Evolutionary conservation across 2,797 vertebrate species (phyloP), one percentile per base, ranked within the genome.

Genomic region (Coreius guichenoti): DNA sequence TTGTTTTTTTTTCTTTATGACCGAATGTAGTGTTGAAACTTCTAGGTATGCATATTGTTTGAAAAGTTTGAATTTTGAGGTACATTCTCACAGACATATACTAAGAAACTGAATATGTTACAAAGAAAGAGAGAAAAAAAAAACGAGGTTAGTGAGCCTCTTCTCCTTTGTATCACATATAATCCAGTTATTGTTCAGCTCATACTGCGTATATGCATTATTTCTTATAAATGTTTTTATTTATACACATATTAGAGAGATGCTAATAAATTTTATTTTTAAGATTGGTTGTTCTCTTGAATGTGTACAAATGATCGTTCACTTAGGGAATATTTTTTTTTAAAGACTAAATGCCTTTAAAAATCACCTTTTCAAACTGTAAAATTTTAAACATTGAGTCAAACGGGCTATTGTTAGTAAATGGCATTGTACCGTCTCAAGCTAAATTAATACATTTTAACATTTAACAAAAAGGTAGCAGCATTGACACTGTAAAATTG

Each of bases 241-340:
- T 97, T 98, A 96, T 97, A 96, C 95, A 97, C 96, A 93, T 95
- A 95, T 89, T 91, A 92, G 88, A 95, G 94, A 96, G 94, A 96
- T 94, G 95, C 94, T 95, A 96, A 96, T 97, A 96, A 96, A 96
- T 96, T 96, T 96, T 96, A 97, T 97, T 99, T 98, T 96, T 96
- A 95, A 96, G 96, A 95, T 92, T 96, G 96, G 91, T 91, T 91
- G 89, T 92, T 87, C 90, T 93, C 89, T 90, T 31, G 45, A 63
- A 1, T 82, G 58, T 39, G n/a, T 8, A 29, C 33, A 4, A 7
- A 13, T 49, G 45, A 3, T 31, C 0, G 11, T 47, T 29, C 51
- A 21, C 5, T 3, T 3, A 0, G 33, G 17, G 8, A 9, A 23
- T n/a, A n/a, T n/a, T n/a, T 21, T 7, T 7, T 3, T 3, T 43